phyloP scores from a whole-genome alignment of 2,797 vertebrate species.

The Neosalanx taihuensis region DNA sequence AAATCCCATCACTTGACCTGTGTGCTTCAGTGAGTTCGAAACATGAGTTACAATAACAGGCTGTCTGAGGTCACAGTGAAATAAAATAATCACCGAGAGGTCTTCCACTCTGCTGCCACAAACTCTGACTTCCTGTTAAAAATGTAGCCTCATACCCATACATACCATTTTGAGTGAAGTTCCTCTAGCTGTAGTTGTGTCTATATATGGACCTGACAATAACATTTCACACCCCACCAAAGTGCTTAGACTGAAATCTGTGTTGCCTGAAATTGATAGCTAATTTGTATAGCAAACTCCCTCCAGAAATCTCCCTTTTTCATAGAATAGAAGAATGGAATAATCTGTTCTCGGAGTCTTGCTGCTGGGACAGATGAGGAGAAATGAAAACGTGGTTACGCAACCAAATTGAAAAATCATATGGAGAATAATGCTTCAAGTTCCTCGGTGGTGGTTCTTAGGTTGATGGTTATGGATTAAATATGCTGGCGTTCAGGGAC shows the following conservation, averaged over 20 bases:
- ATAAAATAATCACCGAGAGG: slow-evolving; percentile 19
- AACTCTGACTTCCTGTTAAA: slow-evolving; percentile 1
- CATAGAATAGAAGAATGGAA: not conserved
- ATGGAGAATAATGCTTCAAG: slow-evolving; percentile 60
- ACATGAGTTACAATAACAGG: slow-evolving; percentile 28
- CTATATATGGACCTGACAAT: too few species aligned
- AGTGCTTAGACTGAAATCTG: too few species aligned
- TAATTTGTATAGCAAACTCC: not conserved
- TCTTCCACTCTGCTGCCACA: not conserved
- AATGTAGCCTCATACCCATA: not conserved
- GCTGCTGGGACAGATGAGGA: slow-evolving; percentile 3
- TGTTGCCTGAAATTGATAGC: not conserved
- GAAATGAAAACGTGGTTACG: slow-evolving; percentile 1
- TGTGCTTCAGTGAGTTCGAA: slow-evolving; percentile 31
- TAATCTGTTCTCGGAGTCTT: not conserved
- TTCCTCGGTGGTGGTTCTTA: slow-evolving; percentile 46
- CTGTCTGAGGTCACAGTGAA: not conserved
- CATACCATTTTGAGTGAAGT: not conserved
- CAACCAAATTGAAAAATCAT: slow-evolving; percentile 45
- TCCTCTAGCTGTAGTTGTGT: not conserved
- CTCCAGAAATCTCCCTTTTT: not conserved
- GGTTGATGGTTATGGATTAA: slow-evolving; percentile 1
- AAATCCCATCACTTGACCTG: slow-evolving; percentile 19
- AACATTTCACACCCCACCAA: too few species aligned
- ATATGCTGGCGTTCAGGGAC: not conserved